These are phyloP conservation scores for Peromyscus californicus DNA, from an alignment of 2,113 vertebrate species.

Conservation along the genomic window DNA sequence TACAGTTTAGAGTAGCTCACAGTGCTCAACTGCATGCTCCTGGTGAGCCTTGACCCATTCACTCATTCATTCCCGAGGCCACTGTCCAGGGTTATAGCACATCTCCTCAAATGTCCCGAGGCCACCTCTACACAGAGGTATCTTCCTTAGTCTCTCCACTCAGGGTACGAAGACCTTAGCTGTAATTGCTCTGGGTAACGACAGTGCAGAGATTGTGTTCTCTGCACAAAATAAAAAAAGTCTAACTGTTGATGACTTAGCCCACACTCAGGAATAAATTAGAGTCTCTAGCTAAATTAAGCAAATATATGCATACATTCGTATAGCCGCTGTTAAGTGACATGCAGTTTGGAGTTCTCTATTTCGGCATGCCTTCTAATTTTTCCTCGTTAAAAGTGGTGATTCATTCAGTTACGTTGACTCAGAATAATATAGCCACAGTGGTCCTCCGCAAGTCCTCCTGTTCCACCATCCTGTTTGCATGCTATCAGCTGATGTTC, in stretches of 20 bases:
- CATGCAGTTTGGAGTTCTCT: not conserved
- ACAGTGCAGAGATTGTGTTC: not conserved
- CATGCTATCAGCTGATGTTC: not conserved
- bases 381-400: conserved; percentile 40
- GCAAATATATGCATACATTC: conserved; percentile 32
- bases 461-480: not conserved
- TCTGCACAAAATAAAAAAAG: not conserved
- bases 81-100: not conserved
- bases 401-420: conserved; percentile 7
- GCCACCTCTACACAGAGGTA: not conserved
- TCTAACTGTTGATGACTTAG: conserved; percentile 53
- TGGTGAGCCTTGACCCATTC: not conserved
- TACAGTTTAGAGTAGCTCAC: not conserved
- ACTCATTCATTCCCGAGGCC: conserved; percentile 11
- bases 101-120: not conserved
- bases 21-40: not conserved
- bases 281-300: conserved; percentile 54
- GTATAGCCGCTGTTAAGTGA: conserved; percentile 47
- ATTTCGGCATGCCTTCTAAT: not conserved
- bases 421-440: not conserved
- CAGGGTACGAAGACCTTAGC: not conserved
- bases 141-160: not conserved
- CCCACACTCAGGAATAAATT: conserved; percentile 27
- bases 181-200: not conserved
- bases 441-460: not conserved